phyloP scores from a whole-genome alignment of 2,797 vertebrate species.

The Ptychobarbus kaznakovi region DNA sequence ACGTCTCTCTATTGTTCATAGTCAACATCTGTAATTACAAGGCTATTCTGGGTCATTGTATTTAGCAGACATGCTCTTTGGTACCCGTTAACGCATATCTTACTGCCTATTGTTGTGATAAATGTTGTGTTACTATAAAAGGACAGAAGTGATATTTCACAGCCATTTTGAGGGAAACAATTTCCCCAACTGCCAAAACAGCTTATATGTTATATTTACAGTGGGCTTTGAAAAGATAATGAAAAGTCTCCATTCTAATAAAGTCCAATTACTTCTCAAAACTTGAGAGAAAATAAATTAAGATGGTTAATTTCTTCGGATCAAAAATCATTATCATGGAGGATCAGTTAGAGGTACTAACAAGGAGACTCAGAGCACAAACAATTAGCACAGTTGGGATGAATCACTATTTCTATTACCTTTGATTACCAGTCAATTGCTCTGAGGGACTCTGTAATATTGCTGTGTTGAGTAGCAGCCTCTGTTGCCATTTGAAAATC shows the following conservation, averaged over 20 bases:
- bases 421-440: conserved; percentile 80
- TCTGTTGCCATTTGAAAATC: conserved; percentile 67
- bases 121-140: neutral
- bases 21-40: conserved; percentile 15
- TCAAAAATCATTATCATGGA: conserved; percentile 76
- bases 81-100: neutral
- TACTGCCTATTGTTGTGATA: conserved; percentile 18
- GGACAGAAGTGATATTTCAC: conserved; percentile 1
- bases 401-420: conserved; percentile 71
- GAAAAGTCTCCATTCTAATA: conserved; percentile 23
- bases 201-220: neutral
- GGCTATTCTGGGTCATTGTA: conserved; percentile 19
- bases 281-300: conserved; percentile 54
- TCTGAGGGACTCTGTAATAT: conserved; percentile 75
- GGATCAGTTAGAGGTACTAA: conserved; percentile 73
- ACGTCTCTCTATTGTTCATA: conserved; percentile 20
- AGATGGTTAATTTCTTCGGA: conserved; percentile 65
- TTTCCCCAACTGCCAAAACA: conserved; percentile 8
- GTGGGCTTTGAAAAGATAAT: neutral
- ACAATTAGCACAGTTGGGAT: conserved; percentile 77
- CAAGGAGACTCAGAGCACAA: conserved; percentile 73
- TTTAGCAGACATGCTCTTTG: conserved; percentile 26
- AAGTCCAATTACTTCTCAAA: neutral
- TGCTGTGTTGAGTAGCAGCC: conserved; percentile 69
- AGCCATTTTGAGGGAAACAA: neutral